Evolutionary conservation across 2,113 vertebrate genomes (phyloP).

Genomic region (Anolis carolinensis): DNA sequence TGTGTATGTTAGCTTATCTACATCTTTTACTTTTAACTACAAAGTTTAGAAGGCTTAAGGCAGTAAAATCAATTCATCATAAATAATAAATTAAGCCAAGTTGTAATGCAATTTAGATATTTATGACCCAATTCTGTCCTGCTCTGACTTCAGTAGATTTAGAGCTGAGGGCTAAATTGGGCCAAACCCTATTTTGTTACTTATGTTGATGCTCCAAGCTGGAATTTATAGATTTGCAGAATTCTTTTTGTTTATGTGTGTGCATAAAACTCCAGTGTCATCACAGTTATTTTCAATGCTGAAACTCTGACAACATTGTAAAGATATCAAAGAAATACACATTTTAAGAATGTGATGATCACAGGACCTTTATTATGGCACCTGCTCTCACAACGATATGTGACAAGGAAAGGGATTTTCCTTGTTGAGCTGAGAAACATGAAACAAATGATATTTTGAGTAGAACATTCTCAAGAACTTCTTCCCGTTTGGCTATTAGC

Average conservation of each 20-base stretch:
- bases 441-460: background rate
- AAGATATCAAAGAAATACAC: background rate
- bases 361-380: background rate
- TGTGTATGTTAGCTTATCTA: slow-evolving; percentile 12
- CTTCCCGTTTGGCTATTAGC: background rate
- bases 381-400: background rate
- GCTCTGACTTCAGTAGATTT: slow-evolving; percentile 8
- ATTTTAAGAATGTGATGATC: background rate
- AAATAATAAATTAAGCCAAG: slow-evolving; percentile 31
- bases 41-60: background rate
- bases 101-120: slow-evolving; percentile 20
- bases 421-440: background rate
- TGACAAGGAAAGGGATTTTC: background rate
- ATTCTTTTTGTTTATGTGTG: background rate
- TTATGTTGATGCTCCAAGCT: slow-evolving; percentile 26
- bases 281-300: background rate
- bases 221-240: slow-evolving; percentile 22
- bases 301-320: background rate
- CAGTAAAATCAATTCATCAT: slow-evolving; percentile 15
- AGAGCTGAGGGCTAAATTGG: slow-evolving; percentile 9
- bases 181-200: slow-evolving; percentile 11
- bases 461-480: background rate
- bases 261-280: background rate
- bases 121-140: slow-evolving; percentile 17
- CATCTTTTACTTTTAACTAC: slow-evolving; percentile 20